A percentile compares a stretch with the other conserved stretches of the same genome.
Evolutionary conservation across 2,113 vertebrate genomes (phyloP).

Genomic region (Cavia aperea): DNA sequence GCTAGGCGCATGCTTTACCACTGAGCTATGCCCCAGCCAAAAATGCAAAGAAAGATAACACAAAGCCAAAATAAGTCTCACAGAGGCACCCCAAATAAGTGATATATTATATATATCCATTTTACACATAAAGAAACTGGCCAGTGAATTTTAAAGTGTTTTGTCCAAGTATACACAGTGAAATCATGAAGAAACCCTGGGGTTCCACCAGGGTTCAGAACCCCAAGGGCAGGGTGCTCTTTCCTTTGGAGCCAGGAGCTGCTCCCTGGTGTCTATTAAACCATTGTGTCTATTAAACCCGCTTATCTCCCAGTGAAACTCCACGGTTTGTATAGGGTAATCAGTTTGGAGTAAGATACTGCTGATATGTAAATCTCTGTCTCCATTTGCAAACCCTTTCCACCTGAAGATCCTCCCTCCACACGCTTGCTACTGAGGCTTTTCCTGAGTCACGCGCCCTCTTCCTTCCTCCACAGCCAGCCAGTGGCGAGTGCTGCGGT

Average conservation of each 20-base stretch:
- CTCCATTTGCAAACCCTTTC: not conserved
- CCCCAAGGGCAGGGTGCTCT: not conserved
- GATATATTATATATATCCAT: not conserved
- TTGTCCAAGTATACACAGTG: not conserved
- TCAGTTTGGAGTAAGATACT: not conserved
- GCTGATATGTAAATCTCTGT: not conserved
- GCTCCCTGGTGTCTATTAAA: not conserved
- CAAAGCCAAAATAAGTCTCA: constrained; percentile 7
- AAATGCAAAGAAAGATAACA: not conserved
- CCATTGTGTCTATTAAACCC: not conserved
- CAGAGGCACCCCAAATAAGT: not conserved
- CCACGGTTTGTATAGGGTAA: constrained; percentile 12
- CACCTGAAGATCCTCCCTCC: not conserved
- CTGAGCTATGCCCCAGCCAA: not conserved
- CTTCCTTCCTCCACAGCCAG: not conserved
- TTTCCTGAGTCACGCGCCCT: not conserved
- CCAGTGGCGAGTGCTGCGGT: not conserved
- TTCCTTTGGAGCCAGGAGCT: not conserved
- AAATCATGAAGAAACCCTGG: not conserved
- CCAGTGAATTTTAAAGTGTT: not conserved
- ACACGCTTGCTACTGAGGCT: not conserved
- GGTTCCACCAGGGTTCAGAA: not conserved
- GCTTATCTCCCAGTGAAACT: not conserved
- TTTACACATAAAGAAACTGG: not conserved
- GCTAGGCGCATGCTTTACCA: not conserved